phyloP scores from a whole-genome alignment of 1,140 invertebrate species.

The Archivesica marissinica region DNA sequence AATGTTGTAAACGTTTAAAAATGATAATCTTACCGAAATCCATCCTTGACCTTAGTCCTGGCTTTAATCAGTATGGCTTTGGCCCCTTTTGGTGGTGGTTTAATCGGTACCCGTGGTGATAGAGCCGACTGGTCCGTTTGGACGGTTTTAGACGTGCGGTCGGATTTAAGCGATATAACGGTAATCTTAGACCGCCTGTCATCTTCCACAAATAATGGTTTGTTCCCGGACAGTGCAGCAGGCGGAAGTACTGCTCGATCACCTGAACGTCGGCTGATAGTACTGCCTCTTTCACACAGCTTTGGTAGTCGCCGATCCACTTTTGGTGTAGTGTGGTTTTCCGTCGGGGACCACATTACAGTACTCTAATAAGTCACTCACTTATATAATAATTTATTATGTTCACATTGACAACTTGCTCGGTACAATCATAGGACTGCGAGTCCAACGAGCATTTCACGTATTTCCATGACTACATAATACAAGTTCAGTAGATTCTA shows the following conservation, averaged over 20 bases:
- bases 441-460: too few species aligned
- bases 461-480: too few species aligned
- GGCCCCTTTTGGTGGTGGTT: conserved; percentile 6
- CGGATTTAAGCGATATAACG: conserved; percentile 50
- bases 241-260: not conserved
- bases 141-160: conserved; percentile 49
- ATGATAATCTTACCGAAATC: conserved; percentile 44
- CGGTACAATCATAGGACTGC: too few species aligned
- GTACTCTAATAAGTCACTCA: not conserved
- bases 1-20: not conserved
- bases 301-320: conserved; percentile 34
- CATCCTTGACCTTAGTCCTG: conserved; percentile 39
- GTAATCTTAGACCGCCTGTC: conserved; percentile 51
- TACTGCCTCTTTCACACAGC: not conserved
- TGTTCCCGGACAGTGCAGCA: not conserved
- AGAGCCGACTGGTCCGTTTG: conserved; percentile 46
- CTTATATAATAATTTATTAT: too few species aligned
- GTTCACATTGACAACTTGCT: too few species aligned
- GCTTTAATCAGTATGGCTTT: conserved; percentile 22
- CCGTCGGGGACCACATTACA: conserved; percentile 44
- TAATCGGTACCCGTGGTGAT: conserved; percentile 3
- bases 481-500: too few species aligned
- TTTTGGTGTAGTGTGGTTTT: conserved; percentile 30
- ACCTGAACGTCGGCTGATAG: not conserved
- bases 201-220: conserved; percentile 30